Percentiles rank a stretch among this genome's conserved stretches.
Conservation (phyloP, 2,888 invertebrate species). For the Dyspetes luteomarginatus region DNA sequence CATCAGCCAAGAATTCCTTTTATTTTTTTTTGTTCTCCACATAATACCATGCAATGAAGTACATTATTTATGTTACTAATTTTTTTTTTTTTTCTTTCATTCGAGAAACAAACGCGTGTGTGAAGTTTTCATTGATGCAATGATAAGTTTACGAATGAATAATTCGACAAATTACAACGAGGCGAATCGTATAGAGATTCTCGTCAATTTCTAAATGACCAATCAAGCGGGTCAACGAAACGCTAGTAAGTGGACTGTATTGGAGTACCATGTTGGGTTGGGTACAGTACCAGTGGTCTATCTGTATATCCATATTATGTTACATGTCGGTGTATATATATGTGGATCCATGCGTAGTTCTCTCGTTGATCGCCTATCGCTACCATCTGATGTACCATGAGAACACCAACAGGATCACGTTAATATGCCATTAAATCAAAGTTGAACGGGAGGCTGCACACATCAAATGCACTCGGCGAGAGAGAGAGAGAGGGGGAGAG, state of each 20-base stretch:
- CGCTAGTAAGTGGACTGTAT: not conserved
- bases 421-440: constrained; percentile 80
- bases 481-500: constrained; percentile 56
- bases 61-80: constrained; percentile 7
- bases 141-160: constrained; percentile 35
- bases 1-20: not conserved
- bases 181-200: constrained; percentile 19
- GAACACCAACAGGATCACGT: constrained; percentile 72
- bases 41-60: not conserved
- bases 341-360: constrained; percentile 24
- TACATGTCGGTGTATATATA: constrained; percentile 25
- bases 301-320: constrained; percentile 16
- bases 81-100: not conserved
- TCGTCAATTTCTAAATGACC: constrained; percentile 43
- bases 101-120: not conserved
- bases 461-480: constrained; percentile 74
- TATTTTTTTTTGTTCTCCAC: not conserved
- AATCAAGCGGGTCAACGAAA: constrained; percentile 45
- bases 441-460: constrained; percentile 75
- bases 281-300: constrained; percentile 22
- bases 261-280: no score
- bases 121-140: constrained; percentile 2
- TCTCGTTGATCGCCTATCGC: constrained; percentile 72
- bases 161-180: constrained; percentile 29
- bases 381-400: constrained; percentile 66